phyloP scores from a whole-genome alignment of 2,113 vertebrate genomes.

The Oreochromis aureus region DNA sequence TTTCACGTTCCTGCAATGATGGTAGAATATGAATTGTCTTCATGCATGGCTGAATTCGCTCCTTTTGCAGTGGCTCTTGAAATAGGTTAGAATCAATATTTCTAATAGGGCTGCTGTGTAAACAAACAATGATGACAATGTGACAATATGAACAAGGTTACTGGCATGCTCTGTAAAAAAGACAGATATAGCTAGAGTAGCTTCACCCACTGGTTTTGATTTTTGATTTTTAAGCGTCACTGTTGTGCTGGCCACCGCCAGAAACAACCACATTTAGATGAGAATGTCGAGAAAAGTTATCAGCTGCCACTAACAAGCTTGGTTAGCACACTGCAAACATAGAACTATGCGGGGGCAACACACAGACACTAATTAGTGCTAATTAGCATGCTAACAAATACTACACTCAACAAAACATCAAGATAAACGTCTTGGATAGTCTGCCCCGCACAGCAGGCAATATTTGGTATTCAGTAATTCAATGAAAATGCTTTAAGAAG shows the following conservation, averaged over 20 bases:
- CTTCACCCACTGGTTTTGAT: neutral
- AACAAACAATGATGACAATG: neutral
- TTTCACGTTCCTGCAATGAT: neutral
- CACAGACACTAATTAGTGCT: neutral
- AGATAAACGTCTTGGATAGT: neutral
- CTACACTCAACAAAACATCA: neutral
- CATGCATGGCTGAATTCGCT: neutral
- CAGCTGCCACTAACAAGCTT: neutral
- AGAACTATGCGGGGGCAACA: neutral
- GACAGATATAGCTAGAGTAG: neutral
- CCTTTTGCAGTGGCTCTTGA: neutral
- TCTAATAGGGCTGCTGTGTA: neutral
- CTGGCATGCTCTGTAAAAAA: neutral
- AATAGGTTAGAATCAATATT: neutral
- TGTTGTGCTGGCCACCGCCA: neutral
- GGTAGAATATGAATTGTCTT: neutral
- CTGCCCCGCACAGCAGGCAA: neutral
- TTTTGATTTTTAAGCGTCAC: neutral
- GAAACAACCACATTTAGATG: fast-evolving
- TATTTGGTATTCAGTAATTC: neutral
- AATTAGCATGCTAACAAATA: neutral
- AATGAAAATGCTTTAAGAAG: neutral
- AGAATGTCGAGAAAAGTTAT: neutral
- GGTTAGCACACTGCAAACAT: neutral
- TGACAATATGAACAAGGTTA: neutral